These are phyloP conservation scores for Eubasilissa regina DNA, from an alignment of 1,140 invertebrate species.

Conservation along the genomic window DNA sequence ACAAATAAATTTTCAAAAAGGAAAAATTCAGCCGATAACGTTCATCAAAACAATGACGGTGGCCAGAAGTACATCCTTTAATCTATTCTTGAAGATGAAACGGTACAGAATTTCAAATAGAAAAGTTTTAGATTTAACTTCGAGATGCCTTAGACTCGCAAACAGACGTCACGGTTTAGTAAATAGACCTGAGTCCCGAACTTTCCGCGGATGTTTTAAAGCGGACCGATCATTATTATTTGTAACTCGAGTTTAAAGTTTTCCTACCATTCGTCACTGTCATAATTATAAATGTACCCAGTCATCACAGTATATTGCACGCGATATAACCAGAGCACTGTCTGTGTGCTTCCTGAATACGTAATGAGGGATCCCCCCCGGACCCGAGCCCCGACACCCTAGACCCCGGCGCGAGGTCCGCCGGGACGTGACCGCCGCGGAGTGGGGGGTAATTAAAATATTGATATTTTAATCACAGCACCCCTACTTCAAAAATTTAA, in stretches of 20 bases:
- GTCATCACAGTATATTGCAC: constrained; percentile 56
- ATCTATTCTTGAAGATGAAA: constrained; percentile 42
- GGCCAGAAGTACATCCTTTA: constrained; percentile 23
- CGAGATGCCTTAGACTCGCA: constrained; percentile 27
- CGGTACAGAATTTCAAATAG: constrained; percentile 33
- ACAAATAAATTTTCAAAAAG: not conserved
- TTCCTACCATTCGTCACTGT: constrained; percentile 58
- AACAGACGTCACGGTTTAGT: constrained; percentile 33
- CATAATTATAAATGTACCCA: constrained; percentile 60
- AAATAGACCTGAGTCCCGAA: constrained; percentile 30
- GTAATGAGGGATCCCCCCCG: constrained; percentile 47
- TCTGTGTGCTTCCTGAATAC: constrained; percentile 47
- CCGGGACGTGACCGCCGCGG: constrained; percentile 7
- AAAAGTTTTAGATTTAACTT: constrained; percentile 39
- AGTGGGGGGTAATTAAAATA: constrained; percentile 55
- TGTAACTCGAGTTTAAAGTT: constrained; percentile 48
- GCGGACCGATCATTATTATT: constrained; percentile 48
- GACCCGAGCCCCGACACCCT: constrained; percentile 36
- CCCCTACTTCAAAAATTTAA: not conserved
- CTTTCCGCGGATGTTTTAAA: constrained; percentile 36
- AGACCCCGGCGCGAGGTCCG: constrained; percentile 37
- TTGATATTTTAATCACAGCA: constrained; percentile 52
- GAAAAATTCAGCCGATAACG: not conserved
- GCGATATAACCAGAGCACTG: constrained; percentile 43
- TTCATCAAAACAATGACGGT: not conserved